A percentile compares a stretch with the other conserved stretches of the same genome.
These are phyloP conservation scores for Euura lappo DNA, from an alignment of 1,140 invertebrate genomes.

Conservation along the genomic window DNA sequence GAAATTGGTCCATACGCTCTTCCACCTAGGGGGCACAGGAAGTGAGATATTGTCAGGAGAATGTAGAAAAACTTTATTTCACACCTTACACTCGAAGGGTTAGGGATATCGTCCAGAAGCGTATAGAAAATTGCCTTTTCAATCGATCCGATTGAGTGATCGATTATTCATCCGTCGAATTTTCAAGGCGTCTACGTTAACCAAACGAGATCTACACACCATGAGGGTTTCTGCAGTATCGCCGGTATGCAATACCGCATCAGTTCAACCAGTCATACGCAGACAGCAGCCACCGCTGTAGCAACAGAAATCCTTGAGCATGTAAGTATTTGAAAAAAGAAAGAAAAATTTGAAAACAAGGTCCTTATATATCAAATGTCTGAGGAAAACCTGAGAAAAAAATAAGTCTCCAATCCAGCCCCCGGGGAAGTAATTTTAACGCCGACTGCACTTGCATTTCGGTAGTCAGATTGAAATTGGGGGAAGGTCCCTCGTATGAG, in stretches of 20 bases:
- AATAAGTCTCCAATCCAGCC: background rate
- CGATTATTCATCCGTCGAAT: background rate
- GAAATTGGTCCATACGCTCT: too few species aligned
- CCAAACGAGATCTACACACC: constrained; percentile 74
- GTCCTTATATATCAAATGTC: constrained; percentile 5
- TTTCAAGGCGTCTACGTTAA: constrained; percentile 74
- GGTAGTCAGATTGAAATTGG: too few species aligned
- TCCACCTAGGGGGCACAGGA: too few species aligned
- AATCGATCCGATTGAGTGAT: too few species aligned
- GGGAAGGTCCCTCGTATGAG: too few species aligned
- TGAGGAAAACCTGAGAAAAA: background rate
- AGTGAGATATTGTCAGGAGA: too few species aligned
- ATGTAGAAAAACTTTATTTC: too few species aligned
- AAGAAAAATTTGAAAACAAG: background rate
- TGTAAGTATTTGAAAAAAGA: constrained; percentile 41
- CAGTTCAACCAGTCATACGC: constrained; percentile 75
- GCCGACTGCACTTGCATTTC: too few species aligned
- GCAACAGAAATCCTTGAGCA: constrained; percentile 67
- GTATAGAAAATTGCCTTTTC: too few species aligned
- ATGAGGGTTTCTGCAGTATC: constrained; percentile 83
- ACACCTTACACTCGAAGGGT: too few species aligned
- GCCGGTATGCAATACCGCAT: constrained; percentile 84
- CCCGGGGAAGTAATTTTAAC: too few species aligned
- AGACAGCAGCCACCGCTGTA: constrained; percentile 78
- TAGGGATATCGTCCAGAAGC: too few species aligned